phyloP scores from a whole-genome alignment of 2,888 invertebrate species.

The Scaptomyza flava region DNA sequence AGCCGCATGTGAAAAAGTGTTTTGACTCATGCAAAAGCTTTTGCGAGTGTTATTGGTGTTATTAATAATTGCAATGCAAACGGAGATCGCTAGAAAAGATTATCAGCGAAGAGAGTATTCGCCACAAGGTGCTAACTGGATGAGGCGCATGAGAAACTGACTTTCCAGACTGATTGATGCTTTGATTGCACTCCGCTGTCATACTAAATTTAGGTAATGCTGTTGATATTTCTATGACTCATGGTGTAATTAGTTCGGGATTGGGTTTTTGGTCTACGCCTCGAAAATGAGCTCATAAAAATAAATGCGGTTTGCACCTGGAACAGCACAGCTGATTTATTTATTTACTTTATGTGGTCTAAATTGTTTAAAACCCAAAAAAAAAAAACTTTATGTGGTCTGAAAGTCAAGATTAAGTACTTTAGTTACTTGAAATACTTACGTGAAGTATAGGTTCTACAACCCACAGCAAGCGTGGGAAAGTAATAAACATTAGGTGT shows the following conservation, averaged over 20 bases:
- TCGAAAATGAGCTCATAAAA: conserved; percentile 75
- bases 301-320: conserved; percentile 32
- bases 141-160: conserved; percentile 49
- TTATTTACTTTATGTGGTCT: conserved; percentile 29
- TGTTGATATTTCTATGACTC: conserved; percentile 50
- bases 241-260: conserved; percentile 65
- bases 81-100: conserved; percentile 29
- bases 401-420: conserved; percentile 59
- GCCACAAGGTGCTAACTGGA: conserved; percentile 45
- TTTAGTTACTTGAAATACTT: conserved; percentile 12
- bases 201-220: conserved; percentile 27
- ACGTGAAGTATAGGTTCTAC: background rate
- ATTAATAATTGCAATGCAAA: conserved; percentile 32
- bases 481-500: conserved; percentile 40
- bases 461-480: conserved; percentile 54
- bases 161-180: conserved; percentile 63
- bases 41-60: conserved; percentile 18
- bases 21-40: conserved; percentile 50
- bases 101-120: conserved; percentile 26
- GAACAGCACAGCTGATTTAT: conserved; percentile 10
- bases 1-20: conserved; percentile 65
- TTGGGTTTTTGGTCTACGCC: conserved; percentile 45
- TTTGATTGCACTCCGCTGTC: conserved; percentile 57
- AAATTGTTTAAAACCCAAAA: no score
- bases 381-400: conserved; percentile 19